A percentile compares a stretch with the other conserved stretches of the same genome.
phyloP scores from a whole-genome alignment of 2,888 invertebrate species.

The Minunthozetes semirufus region DNA sequence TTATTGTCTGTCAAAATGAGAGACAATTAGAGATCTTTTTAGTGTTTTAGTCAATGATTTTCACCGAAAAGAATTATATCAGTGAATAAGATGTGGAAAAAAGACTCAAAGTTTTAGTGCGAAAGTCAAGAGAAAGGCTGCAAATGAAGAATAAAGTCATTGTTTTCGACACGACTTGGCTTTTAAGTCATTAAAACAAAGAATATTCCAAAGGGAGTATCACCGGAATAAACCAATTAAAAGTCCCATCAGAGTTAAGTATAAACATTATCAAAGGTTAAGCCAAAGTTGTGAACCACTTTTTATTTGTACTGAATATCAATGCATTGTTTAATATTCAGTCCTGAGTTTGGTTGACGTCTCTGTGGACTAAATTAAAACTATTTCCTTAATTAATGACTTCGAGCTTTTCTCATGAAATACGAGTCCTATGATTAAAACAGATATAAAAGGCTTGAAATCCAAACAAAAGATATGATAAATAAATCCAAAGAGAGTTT shows the following conservation, averaged over 20 bases:
- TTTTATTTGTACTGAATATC: constrained; percentile 30
- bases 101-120: not conserved
- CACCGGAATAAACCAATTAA: constrained; percentile 29
- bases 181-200: constrained; percentile 27
- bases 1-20: too few relatives aligned
- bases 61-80: not conserved
- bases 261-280: constrained; percentile 26
- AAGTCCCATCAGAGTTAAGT: constrained; percentile 19
- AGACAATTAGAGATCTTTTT: too few relatives aligned
- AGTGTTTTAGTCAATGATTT: not conserved
- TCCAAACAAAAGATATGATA: not conserved
- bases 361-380: constrained; percentile 27
- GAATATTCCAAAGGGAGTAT: constrained; percentile 30
- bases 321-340: constrained; percentile 29
- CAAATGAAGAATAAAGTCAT: constrained; percentile 18
- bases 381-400: constrained; percentile 31
- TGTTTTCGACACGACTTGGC: constrained; percentile 29
- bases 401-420: not conserved
- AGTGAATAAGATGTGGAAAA: not conserved
- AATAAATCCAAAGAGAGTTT: not conserved
- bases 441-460: not conserved
- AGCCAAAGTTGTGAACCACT: constrained; percentile 25
- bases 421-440: not conserved
- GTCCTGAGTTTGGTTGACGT: not conserved
- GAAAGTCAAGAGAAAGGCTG: not conserved